phyloP scores from a whole-genome alignment of 2,888 invertebrate species.

The Colostygia pectinataria region DNA sequence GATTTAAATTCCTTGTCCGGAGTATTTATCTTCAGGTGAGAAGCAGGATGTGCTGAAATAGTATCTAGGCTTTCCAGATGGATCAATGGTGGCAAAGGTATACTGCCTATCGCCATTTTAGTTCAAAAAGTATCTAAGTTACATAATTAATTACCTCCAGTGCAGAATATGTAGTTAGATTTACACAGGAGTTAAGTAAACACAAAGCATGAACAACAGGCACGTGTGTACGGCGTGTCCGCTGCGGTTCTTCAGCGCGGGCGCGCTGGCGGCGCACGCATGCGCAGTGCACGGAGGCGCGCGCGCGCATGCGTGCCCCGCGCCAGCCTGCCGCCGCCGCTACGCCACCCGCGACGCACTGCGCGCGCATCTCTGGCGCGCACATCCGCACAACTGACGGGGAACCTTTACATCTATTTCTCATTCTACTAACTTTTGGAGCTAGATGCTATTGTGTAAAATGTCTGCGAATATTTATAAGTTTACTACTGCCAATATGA shows the following conservation, averaged over 20 bases:
- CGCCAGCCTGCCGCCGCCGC: slow-evolving; percentile 12
- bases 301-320: slow-evolving; percentile 19
- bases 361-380: slow-evolving; percentile 29
- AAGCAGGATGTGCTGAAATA: slow-evolving; percentile 95
- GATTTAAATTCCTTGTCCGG: slow-evolving; percentile 92
- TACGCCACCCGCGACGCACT: slow-evolving; percentile 29
- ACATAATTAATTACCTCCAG: slow-evolving; percentile 67
- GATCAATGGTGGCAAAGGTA: slow-evolving; percentile 91
- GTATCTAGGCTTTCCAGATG: slow-evolving; percentile 91
- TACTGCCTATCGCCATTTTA: slow-evolving; percentile 92
- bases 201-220: too few species aligned
- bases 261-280: slow-evolving; percentile 9
- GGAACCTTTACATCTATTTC: too few species aligned
- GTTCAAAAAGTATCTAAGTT: slow-evolving; percentile 84
- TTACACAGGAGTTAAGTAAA: too few species aligned
- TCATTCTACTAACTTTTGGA: too few species aligned
- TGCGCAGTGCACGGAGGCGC: slow-evolving; percentile 9
- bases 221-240: slow-evolving; percentile 25
- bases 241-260: slow-evolving; percentile 7
- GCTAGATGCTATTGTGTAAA: too few species aligned
- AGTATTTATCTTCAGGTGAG: slow-evolving; percentile 97
- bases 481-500: too few species aligned
- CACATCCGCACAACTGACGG: slow-evolving; percentile 8
- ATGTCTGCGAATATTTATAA: too few species aligned
- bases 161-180: too few species aligned